Base-by-base conservation (phyloP, 2,797 vertebrate species). In the Sebastes flavidus region DNA sequence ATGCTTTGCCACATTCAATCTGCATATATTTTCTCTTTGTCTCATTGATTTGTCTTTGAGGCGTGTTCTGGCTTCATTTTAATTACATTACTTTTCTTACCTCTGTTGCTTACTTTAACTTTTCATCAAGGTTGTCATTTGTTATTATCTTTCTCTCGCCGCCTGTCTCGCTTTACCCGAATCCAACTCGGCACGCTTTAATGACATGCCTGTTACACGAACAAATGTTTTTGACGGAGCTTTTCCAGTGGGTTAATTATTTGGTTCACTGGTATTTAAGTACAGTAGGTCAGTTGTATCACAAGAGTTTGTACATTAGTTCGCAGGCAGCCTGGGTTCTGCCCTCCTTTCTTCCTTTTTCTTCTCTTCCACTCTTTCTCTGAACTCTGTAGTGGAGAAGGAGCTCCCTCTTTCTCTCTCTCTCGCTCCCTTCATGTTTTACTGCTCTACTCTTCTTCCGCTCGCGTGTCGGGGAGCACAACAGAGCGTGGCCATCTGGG, bases 1-100 rank as follows among this genome's bases (percentile, higher is more conserved):
- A 63, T 81, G 81, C 86, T 78, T 89, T 66, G 78, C 73, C n/a
- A 69, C 59, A n/a, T 85, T 75, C 79, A 75, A 65, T 87, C 87
- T 83, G 61, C 60, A 65, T 67, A 67, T 46, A 38, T 38, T 38
- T 78, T 81, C 72, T 85, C n/a, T 77, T 73, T 54, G 0, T 1
- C 1, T 49, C 61, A 42, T 49, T 75, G 29, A 73, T 90, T 84
- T 70, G 22, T 27, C 72, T 88, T 80, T 82, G 30, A 75, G 32
- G 29, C 55, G 29, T 58, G 54, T 61, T 82, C 68, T 30, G 30
- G 32, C 52, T 54, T 65, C 30, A 59, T 58, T 89, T 85, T 79
- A 84, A 87, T 87, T 60, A 62, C 46, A 54, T 73, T 83, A 73
- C 20, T 58, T 61, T 66, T 66, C 59, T 71, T 68, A 72, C 55